These are phyloP conservation scores for Stenichneumon culpator DNA, from an alignment of 2,888 invertebrate species.

Conservation along the genomic window DNA sequence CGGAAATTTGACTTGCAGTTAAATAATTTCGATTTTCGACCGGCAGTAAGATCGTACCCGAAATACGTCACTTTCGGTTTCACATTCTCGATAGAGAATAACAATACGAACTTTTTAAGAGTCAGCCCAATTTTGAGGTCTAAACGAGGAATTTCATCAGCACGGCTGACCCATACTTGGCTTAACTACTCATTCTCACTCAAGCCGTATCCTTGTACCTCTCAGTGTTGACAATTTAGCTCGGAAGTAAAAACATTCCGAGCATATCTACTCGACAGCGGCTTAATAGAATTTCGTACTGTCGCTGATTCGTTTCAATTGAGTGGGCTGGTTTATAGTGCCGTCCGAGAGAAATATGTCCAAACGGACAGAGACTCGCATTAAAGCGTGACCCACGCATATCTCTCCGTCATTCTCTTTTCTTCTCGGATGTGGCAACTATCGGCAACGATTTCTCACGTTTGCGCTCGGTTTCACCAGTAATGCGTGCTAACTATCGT, in stretches of 20 bases:
- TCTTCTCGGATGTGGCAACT: conserved; percentile 61
- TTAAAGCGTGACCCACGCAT: neutral
- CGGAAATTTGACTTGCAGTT: no score
- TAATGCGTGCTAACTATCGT: conserved; percentile 64
- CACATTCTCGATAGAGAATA: no score
- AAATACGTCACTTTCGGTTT: no score
- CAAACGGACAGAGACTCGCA: neutral
- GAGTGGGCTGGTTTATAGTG: neutral
- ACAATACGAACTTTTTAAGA: no score
- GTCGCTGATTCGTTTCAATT: neutral
- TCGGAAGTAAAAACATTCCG: neutral
- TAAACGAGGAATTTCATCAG: no score
- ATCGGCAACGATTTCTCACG: conserved; percentile 53
- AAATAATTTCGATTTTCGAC: no score
- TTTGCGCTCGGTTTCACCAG: conserved; percentile 60
- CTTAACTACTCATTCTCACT: neutral
- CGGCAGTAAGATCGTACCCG: no score
- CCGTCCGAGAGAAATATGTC: conserved; percentile 5
- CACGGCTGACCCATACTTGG: conserved; percentile 2
- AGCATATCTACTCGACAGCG: neutral
- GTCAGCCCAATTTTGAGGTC: no score
- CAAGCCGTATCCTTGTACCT: neutral
- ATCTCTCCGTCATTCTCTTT: conserved; percentile 45
- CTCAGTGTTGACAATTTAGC: neutral
- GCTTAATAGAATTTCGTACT: neutral